Evolutionary conservation across 2,888 invertebrate species (phyloP).

Genomic region (Ectropis crepuscularia): DNA sequence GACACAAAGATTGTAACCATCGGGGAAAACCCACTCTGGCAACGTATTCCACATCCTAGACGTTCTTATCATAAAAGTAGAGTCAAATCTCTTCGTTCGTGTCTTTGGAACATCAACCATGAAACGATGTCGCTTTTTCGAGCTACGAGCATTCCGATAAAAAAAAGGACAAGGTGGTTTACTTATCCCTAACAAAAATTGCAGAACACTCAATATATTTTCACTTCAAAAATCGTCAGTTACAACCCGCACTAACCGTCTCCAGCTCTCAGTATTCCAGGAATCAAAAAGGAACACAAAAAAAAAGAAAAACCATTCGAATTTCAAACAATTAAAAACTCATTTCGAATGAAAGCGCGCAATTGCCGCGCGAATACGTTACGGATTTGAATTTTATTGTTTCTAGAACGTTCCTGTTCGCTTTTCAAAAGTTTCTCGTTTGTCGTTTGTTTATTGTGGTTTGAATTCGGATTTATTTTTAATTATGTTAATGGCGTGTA

Average conservation of each 20-base stretch:
- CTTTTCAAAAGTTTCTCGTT: slow-evolving; percentile 21
- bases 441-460: slow-evolving; percentile 15
- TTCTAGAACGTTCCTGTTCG: slow-evolving; percentile 34
- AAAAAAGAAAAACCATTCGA: slow-evolving; percentile 55
- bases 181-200: neutral
- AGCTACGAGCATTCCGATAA: too few relatives aligned
- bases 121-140: too few relatives aligned
- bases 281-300: slow-evolving; percentile 57
- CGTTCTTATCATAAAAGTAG: too few relatives aligned
- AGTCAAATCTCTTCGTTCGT: too few relatives aligned
- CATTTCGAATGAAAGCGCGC: slow-evolving; percentile 58
- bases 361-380: slow-evolving; percentile 50
- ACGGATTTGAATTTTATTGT: slow-evolving; percentile 51
- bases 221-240: slow-evolving; percentile 32
- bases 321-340: slow-evolving; percentile 72
- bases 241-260: slow-evolving; percentile 43
- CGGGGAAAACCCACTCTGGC: too few relatives aligned
- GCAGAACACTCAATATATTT: neutral
- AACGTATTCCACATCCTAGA: too few relatives aligned
- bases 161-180: too few relatives aligned
- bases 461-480: slow-evolving; percentile 8
- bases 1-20: too few relatives aligned
- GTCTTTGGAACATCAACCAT: too few relatives aligned
- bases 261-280: slow-evolving; percentile 49
- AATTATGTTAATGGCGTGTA: slow-evolving; percentile 4